Evolutionary conservation across 1,140 invertebrate species (phyloP).

Genomic region (Caerostris extrusa): DNA sequence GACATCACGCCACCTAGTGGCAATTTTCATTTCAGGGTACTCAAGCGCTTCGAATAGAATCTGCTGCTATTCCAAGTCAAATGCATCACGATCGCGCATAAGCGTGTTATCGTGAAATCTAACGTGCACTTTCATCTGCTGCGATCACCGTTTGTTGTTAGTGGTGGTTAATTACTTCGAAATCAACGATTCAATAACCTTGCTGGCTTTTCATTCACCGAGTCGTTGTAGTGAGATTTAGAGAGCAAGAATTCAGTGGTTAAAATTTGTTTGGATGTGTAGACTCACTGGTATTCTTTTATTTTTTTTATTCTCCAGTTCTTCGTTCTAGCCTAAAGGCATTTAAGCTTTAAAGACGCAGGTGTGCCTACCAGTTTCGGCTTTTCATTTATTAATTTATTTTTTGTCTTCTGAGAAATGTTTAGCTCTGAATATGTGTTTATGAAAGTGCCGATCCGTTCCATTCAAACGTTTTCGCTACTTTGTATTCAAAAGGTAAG

Average conservation of each 20-base stretch:
- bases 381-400: background rate
- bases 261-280: no score
- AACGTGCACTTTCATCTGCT: background rate
- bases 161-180: background rate
- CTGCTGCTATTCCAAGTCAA: background rate
- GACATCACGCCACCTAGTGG: slow-evolving; percentile 21
- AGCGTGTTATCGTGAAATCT: background rate
- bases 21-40: slow-evolving; percentile 21
- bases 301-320: background rate
- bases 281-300: background rate
- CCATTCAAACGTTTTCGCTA: background rate
- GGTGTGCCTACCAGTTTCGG: background rate
- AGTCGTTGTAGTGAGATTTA: no score
- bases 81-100: background rate
- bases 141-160: background rate
- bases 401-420: background rate
- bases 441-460: background rate
- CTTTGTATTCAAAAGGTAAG: background rate
- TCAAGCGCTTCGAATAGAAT: slow-evolving; percentile 1
- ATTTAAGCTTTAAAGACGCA: background rate
- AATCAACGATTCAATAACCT: slow-evolving; percentile 9
- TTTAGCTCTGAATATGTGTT: background rate
- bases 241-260: no score
- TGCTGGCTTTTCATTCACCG: background rate
- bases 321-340: background rate